Evolutionary conservation across 92 coral and sea anemone genomes (phyloP).

Genomic region (Virgularia gustaviana): DNA sequence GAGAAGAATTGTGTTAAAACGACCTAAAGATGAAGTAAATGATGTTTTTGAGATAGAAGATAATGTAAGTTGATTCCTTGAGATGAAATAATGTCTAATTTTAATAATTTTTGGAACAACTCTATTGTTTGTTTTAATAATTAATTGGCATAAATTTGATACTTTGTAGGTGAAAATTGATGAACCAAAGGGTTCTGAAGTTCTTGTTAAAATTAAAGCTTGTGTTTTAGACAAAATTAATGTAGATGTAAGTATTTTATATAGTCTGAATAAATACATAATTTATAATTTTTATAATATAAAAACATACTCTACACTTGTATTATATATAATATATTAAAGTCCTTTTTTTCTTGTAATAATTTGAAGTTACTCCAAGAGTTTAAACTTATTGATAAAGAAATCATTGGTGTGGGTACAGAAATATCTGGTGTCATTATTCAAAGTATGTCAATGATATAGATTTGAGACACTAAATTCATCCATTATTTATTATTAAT

Average conservation of each 20-base stretch:
- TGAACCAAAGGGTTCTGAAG: slow-evolving; percentile 20
- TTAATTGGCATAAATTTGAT: neutral
- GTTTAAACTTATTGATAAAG: slow-evolving; percentile 52
- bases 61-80: slow-evolving; percentile 53
- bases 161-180: slow-evolving; percentile 66
- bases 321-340: too few species aligned
- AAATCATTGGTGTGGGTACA: slow-evolving; percentile 70
- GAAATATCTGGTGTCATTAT: slow-evolving; percentile 87
- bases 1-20: slow-evolving; percentile 69
- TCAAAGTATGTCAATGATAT: too few species aligned
- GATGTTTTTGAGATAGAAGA: slow-evolving; percentile 69
- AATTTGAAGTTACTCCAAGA: slow-evolving; percentile 66
- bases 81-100: neutral
- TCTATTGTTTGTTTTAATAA: neutral
- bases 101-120: neutral
- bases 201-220: slow-evolving; percentile 77
- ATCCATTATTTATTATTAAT: neutral
- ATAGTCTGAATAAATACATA: too few species aligned
- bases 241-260: neutral
- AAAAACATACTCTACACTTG: too few species aligned
- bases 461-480: too few species aligned
- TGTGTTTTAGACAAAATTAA: slow-evolving; percentile 56
- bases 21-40: slow-evolving; percentile 49
- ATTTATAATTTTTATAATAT: too few species aligned
- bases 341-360: too few species aligned